Base-by-base conservation (phyloP, 2,888 invertebrate genomes). In the Epistrophe grossulariae region DNA sequence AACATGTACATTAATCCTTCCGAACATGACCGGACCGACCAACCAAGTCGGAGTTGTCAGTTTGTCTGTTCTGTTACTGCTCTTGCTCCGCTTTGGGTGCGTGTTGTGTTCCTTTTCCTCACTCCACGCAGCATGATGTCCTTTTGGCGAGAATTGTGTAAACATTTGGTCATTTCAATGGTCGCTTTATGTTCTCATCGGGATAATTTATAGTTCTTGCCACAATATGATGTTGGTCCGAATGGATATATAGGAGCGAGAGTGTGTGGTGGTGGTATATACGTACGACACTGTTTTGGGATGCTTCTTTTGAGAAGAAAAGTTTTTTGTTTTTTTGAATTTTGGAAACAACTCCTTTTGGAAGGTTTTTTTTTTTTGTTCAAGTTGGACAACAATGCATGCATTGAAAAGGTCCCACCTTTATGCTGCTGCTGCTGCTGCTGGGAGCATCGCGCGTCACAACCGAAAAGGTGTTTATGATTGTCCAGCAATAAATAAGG, bases 121-220 rank as follows among this genome's bases (percentile, higher is more conserved):
- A 84, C 83, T 79, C 79, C 79, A 57, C 76, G 48, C 88, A 88
- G 88, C 88, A 84, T 88, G 88, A 73, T 88, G 88, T 88, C 88
- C 88, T 88, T 85, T 87, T 84, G 84, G 88, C 84, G 88, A 83
- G 84, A 89, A 89, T 89, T 89, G 88, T 89, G 89, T 89, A 89
- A 89, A 89, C 89, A 89, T 89, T 89, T 89, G 89, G 89, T 88
- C 89, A 89, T 89, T 89, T 89, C 88, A 89, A 89, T 88, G 89
- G 89, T 89, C 89, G 84, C 88, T 88, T 87, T 87, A 87, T 87
- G 87, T 89, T 88, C 88, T 88, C 88, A 88, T 88, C 87, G 83
- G 79, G 78, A 88, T 89, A 89, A 89, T 89, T 89, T 89, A 89
- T 89, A 87, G 85, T 82, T 87, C 17, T 66, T 60, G 62, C 62